These are phyloP conservation scores for Rhopilema esculentum DNA, from an alignment of 30 jellyfish, hydroid and myxozoan species.

Conservation along the genomic window DNA sequence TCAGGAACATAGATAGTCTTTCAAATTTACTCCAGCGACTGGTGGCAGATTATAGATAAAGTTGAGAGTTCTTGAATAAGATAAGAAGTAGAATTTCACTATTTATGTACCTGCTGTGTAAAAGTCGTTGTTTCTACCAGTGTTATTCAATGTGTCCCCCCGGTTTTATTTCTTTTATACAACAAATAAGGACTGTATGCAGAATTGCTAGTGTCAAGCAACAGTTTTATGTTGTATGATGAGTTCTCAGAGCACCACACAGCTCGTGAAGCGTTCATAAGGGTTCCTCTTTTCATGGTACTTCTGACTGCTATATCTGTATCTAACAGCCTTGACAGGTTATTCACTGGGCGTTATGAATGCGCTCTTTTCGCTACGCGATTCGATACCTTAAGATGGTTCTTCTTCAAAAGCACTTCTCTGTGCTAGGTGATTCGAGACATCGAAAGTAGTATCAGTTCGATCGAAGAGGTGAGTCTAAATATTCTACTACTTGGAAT, in stretches of 20 bases:
- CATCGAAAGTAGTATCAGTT: not conserved
- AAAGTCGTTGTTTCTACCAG: not conserved
- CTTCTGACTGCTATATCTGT: not conserved
- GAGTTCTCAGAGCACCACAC: not conserved
- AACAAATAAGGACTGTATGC: conserved; percentile 24
- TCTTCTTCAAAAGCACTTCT: not conserved
- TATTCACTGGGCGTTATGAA: not conserved
- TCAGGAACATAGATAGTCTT: too few relatives aligned
- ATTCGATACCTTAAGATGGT: not conserved
- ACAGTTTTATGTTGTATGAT: conserved; percentile 14
- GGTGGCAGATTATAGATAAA: not conserved
- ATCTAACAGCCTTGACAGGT: too few relatives aligned
- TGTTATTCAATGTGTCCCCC: conserved; percentile 1
- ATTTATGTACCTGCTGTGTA: not conserved
- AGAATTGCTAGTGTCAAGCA: conserved; percentile 51
- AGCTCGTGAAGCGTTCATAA: not conserved
- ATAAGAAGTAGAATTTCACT: not conserved
- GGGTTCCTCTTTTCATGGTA: not conserved
- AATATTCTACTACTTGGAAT: not conserved
- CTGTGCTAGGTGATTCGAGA: not conserved
- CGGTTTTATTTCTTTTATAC: not conserved
- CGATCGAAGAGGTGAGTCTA: not conserved
- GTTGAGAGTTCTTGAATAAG: not conserved
- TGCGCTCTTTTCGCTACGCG: not conserved
- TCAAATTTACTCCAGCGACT: too few relatives aligned